Conservation (phyloP, 1,140 invertebrate genomes). For the Protaetia brevitarsis region DNA sequence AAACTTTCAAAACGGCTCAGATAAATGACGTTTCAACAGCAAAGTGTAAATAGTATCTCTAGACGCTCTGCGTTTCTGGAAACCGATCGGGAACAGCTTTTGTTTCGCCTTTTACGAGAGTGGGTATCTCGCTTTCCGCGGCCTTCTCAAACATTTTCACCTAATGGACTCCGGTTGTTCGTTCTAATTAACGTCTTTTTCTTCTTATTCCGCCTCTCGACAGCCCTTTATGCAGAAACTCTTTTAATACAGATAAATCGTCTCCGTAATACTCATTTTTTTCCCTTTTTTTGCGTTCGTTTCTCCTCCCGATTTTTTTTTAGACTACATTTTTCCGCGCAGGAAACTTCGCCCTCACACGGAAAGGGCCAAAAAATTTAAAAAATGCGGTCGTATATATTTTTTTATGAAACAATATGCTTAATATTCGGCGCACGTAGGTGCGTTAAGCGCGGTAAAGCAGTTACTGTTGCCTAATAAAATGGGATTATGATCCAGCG, state of each 20-base stretch:
- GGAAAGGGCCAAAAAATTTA: slow-evolving; percentile 11
- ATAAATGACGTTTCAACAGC: not conserved
- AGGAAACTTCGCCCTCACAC: too few relatives aligned
- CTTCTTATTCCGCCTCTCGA: not conserved
- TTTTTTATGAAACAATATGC: slow-evolving; percentile 14
- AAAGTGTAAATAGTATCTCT: slow-evolving; percentile 11
- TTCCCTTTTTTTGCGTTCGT: not conserved
- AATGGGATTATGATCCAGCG: slow-evolving; percentile 4
- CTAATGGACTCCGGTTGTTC: slow-evolving; percentile 11
- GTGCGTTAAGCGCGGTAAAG: slow-evolving; percentile 10
- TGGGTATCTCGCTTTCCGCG: not conserved
- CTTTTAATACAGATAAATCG: slow-evolving; percentile 1
- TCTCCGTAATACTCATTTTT: not conserved
- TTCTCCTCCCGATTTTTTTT: too few relatives aligned
- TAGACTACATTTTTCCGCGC: too few relatives aligned
- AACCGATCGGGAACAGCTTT: slow-evolving; percentile 10
- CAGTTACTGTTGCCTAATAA: slow-evolving; percentile 13
- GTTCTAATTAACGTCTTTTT: slow-evolving; percentile 5
- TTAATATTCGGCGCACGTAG: slow-evolving; percentile 13
- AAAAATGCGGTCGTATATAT: slow-evolving; percentile 16
- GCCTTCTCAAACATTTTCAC: not conserved
- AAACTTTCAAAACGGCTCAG: not conserved
- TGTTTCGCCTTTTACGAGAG: not conserved
- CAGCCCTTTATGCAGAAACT: not conserved
- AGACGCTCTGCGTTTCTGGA: not conserved